These are phyloP conservation scores for Blastobasis adustella DNA, from an alignment of 2,888 invertebrate species.

Conservation along the genomic window DNA sequence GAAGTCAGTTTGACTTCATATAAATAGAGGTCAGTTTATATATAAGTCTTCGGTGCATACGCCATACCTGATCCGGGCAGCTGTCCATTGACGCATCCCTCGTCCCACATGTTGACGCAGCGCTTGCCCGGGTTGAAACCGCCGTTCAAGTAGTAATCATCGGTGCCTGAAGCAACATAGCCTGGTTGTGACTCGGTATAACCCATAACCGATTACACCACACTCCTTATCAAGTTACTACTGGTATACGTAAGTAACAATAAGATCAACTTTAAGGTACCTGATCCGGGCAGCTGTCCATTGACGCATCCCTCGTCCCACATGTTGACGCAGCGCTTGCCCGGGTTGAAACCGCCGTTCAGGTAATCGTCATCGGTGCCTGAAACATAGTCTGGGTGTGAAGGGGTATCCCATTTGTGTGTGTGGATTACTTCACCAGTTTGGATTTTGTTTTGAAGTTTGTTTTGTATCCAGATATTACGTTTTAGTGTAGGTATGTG, in stretches of 20 bases:
- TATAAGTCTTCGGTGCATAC: too few relatives aligned
- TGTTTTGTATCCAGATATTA: too few relatives aligned
- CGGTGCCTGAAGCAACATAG: slow-evolving; percentile 16
- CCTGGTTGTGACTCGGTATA: too few relatives aligned
- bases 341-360: slow-evolving; percentile 52
- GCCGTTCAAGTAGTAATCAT: slow-evolving; percentile 37
- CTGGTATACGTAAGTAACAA: too few relatives aligned
- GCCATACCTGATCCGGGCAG: slow-evolving; percentile 29
- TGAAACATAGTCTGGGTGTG: not conserved
- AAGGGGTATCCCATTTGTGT: too few relatives aligned
- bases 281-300: slow-evolving; percentile 60
- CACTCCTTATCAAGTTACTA: too few relatives aligned
- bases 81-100: slow-evolving; percentile 53
- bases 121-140: slow-evolving; percentile 20
- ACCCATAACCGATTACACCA: too few relatives aligned
- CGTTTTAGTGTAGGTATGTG: too few relatives aligned
- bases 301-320: slow-evolving; percentile 73
- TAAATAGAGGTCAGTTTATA: too few relatives aligned
- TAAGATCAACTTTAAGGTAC: slow-evolving; percentile 19
- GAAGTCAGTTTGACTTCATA: too few relatives aligned
- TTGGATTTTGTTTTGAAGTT: too few relatives aligned
- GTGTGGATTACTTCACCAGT: too few relatives aligned
- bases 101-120: slow-evolving; percentile 57
- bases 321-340: slow-evolving; percentile 64
- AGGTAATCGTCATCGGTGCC: slow-evolving; percentile 34